Evolutionary conservation across 2,113 vertebrate genomes (phyloP).

Genomic region (Ondatra zibethicus): DNA sequence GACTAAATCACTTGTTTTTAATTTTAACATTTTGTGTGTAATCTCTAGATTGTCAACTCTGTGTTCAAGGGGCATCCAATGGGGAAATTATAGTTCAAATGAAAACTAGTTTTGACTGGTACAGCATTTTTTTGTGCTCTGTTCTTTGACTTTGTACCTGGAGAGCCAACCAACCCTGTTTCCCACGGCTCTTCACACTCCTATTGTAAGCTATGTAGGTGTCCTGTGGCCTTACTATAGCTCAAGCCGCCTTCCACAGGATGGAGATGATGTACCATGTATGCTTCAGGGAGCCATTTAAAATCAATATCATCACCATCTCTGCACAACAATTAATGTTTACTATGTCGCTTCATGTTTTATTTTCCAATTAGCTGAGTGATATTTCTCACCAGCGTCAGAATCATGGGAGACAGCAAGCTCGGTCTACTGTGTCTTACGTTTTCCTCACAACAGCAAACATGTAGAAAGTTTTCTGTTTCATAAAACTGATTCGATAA

Average conservation of each 20-base stretch:
- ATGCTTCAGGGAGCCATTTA: neutral
- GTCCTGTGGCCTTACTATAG: neutral
- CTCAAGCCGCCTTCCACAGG: neutral
- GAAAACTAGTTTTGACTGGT: neutral
- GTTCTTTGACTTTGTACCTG: neutral
- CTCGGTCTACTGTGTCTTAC: neutral
- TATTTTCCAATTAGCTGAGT: conserved; percentile 6
- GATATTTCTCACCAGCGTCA: neutral
- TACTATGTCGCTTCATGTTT: neutral
- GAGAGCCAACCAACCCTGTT: neutral
- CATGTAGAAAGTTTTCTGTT: conserved; percentile 3
- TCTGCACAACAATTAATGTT: neutral
- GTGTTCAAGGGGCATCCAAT: neutral
- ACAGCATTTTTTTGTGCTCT: neutral
- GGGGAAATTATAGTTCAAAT: conserved; percentile 25
- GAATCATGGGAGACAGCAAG: neutral
- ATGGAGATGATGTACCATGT: neutral
- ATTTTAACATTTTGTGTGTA: conserved; percentile 15
- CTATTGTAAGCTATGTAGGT: too few relatives aligned
- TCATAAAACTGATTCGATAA: conserved; percentile 36
- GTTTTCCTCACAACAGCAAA: neutral
- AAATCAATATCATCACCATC: neutral
- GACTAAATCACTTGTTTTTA: neutral
- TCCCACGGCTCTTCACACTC: neutral
- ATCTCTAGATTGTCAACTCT: neutral